Evolutionary conservation across 1,140 invertebrate species (phyloP).

Genomic region (Charaxes varanes): DNA sequence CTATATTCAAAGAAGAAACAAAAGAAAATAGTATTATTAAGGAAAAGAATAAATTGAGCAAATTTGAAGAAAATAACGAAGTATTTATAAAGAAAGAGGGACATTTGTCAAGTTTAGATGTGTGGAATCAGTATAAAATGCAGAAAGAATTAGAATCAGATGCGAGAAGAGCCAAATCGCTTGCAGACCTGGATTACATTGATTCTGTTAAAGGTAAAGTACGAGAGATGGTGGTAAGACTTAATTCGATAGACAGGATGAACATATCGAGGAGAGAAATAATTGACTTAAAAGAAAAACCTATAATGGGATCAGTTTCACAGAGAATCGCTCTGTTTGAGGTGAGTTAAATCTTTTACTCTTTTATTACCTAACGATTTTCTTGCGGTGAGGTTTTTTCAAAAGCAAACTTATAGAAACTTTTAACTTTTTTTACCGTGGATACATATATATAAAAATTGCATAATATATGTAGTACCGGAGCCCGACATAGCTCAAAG

Average conservation of each 20-base stretch:
- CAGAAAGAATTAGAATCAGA: slow-evolving; percentile 1
- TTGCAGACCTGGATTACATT: slow-evolving; percentile 41
- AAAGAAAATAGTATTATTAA: neutral
- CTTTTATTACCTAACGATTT: too few relatives aligned
- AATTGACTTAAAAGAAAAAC: slow-evolving; percentile 28
- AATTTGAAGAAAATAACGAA: neutral
- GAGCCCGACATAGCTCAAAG: too few relatives aligned
- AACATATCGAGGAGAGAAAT: slow-evolving; percentile 25
- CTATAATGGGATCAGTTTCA: slow-evolving; percentile 35
- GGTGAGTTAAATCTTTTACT: too few relatives aligned
- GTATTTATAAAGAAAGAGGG: slow-evolving; percentile 6
- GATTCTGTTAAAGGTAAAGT: slow-evolving; percentile 44
- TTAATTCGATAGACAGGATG: slow-evolving; percentile 39
- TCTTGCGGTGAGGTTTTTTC: too few relatives aligned
- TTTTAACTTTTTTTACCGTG: too few relatives aligned
- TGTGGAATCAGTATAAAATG: slow-evolving; percentile 3
- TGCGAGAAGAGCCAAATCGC: slow-evolving; percentile 24
- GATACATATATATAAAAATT: too few relatives aligned
- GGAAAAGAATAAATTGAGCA: neutral
- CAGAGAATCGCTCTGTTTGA: slow-evolving; percentile 56
- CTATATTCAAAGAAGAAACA: neutral
- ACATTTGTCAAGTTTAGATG: neutral
- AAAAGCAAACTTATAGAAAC: too few relatives aligned
- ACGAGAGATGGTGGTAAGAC: slow-evolving; percentile 34
- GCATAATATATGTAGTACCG: too few relatives aligned